These are phyloP conservation scores for Chrosomus eos DNA, from an alignment of 2,797 vertebrate genomes.

Conservation along the genomic window DNA sequence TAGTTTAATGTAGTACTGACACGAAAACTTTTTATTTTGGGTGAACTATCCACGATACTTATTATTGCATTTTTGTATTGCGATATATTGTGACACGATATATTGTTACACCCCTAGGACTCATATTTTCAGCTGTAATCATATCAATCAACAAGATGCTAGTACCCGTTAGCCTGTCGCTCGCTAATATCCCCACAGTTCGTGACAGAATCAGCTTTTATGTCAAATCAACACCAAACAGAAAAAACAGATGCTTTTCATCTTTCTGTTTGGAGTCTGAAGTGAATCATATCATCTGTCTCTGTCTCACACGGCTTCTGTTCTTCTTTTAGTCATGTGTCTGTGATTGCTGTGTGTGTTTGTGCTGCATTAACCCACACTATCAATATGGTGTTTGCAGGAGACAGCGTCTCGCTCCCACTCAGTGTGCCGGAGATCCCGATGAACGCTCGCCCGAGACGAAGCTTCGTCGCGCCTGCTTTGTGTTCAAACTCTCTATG, in stretches of 20 bases:
- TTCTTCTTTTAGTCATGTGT: neutral
- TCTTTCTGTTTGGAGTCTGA: conserved; percentile 21
- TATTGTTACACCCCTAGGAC: too few species aligned
- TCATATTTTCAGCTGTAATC: too few species aligned
- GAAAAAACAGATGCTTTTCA: conserved; percentile 21
- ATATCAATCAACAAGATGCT: too few species aligned
- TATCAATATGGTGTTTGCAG: neutral
- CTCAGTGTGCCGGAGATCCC: neutral
- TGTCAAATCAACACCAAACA: conserved; percentile 1
- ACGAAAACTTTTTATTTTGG: too few species aligned
- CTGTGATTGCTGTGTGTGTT: neutral
- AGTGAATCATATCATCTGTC: conserved; percentile 12
- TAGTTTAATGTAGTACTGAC: too few species aligned
- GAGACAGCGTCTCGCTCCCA: neutral
- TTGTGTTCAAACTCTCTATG: neutral
- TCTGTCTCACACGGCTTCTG: neutral
- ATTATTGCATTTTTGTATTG: too few species aligned
- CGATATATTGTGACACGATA: too few species aligned
- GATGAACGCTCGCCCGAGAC: neutral
- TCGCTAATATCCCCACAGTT: neutral
- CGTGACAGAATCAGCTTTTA: neutral
- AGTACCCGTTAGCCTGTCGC: too few species aligned
- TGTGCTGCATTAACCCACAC: conserved; percentile 18
- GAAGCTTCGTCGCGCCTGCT: neutral
- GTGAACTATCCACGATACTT: too few species aligned